Percentiles rank a stretch among this genome's conserved stretches.
Evolutionary conservation across 2,797 vertebrate species (phyloP).

Genomic region (Lates japonicus): DNA sequence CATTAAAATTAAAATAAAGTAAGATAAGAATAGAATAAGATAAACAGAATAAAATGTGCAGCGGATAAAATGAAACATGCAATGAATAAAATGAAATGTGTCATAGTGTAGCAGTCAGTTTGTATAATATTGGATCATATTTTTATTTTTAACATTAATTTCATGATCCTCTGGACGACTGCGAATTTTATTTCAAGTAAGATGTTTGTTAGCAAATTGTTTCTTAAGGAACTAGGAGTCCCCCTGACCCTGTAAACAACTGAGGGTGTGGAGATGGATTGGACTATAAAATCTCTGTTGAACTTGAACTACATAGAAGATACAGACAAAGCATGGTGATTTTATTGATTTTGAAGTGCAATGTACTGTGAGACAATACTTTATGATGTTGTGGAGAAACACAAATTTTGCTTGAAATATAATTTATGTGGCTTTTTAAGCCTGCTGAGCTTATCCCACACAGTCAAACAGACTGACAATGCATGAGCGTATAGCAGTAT

Average conservation of each 20-base stretch:
- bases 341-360: slow-evolving; percentile 15
- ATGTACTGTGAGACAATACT: background rate
- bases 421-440: background rate
- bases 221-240: background rate
- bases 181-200: background rate
- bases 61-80: no score
- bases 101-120: background rate
- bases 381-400: no score
- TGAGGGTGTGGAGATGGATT: slow-evolving; percentile 46
- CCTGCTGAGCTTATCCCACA: background rate
- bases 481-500: background rate
- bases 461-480: background rate
- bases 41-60: no score
- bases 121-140: background rate
- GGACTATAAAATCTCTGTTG: background rate
- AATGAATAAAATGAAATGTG: no score
- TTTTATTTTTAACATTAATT: background rate
- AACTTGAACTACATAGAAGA: background rate
- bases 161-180: background rate
- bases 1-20: no score
- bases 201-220: background rate
- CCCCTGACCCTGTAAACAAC: background rate
- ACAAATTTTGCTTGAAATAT: background rate
- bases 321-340: background rate
- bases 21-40: no score